Evolutionary conservation across 2,888 invertebrate genomes (phyloP).

Genomic region (Spilarctia lutea): DNA sequence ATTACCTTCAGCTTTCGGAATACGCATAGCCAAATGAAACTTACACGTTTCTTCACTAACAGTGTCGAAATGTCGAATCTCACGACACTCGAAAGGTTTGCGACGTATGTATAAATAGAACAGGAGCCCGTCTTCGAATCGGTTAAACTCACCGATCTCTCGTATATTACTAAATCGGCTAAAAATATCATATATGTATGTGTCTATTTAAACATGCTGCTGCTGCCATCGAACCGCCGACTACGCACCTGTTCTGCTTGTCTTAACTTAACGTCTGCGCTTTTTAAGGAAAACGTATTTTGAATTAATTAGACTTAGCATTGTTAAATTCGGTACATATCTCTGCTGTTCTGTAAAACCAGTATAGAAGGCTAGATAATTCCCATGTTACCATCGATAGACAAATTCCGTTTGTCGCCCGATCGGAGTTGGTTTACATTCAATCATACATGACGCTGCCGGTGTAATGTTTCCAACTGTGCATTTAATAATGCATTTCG

Average conservation of each 20-base stretch:
- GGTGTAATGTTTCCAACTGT: slow-evolving; percentile 77
- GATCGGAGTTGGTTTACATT: slow-evolving; percentile 69
- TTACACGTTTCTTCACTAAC: slow-evolving; percentile 62
- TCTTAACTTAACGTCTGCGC: slow-evolving; percentile 63
- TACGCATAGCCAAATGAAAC: slow-evolving; percentile 67
- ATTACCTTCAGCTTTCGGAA: slow-evolving; percentile 75
- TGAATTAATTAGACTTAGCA: slow-evolving; percentile 3
- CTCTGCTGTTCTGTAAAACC: slow-evolving; percentile 11
- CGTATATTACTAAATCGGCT: slow-evolving; percentile 65
- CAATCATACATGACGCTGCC: slow-evolving; percentile 64
- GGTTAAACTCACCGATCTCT: slow-evolving; percentile 60
- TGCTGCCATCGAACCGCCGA: slow-evolving; percentile 63
- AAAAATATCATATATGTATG: slow-evolving; percentile 71
- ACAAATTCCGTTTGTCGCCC: slow-evolving; percentile 53
- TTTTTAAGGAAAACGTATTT: slow-evolving; percentile 29
- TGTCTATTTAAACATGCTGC: slow-evolving; percentile 69
- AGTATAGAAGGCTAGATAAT: slow-evolving; percentile 43
- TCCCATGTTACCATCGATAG: slow-evolving; percentile 57
- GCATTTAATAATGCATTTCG: slow-evolving; percentile 85
- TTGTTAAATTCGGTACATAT: slow-evolving; percentile 14
- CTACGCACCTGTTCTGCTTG: slow-evolving; percentile 69
- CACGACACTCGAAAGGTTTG: slow-evolving; percentile 39
- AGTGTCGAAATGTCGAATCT: slow-evolving; percentile 48
- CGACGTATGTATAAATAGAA: slow-evolving; percentile 58
- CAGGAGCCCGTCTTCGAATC: slow-evolving; percentile 60